Conservation (phyloP, 2,888 invertebrate species). For the Melanchra persicariae region DNA sequence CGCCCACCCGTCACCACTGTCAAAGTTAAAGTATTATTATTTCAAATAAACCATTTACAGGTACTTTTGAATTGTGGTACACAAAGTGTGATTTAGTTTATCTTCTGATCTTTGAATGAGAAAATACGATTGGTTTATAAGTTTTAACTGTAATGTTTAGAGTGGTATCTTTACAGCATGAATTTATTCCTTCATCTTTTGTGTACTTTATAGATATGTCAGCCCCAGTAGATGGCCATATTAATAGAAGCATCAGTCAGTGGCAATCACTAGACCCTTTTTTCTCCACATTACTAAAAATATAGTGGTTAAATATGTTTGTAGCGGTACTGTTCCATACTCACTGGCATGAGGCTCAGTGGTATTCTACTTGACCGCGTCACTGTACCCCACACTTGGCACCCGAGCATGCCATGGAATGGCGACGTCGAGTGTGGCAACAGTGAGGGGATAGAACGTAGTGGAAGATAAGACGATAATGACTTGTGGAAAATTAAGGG, state of each 20-base stretch:
- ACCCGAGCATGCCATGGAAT: conserved; percentile 53
- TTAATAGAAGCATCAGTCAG: not conserved
- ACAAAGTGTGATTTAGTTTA: not conserved
- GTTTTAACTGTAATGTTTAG: too few relatives aligned
- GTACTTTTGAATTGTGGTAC: too few relatives aligned
- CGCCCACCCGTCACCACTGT: too few relatives aligned
- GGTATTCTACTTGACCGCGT: conserved; percentile 62
- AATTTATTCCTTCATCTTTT: not conserved
- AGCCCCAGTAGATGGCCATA: not conserved
- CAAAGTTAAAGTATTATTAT: too few relatives aligned
- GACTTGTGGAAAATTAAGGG: not conserved
- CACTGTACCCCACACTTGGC: conserved; percentile 68
- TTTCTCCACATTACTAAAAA: too few relatives aligned
- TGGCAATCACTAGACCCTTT: not conserved
- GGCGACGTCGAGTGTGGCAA: conserved; percentile 61
- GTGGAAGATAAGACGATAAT: not conserved
- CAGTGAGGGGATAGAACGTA: conserved; percentile 54
- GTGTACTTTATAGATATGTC: not conserved
- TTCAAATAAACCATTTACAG: too few relatives aligned
- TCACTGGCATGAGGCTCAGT: conserved; percentile 40
- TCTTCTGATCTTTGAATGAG: not conserved
- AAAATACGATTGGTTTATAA: not conserved
- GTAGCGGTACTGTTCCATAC: conserved; percentile 63
- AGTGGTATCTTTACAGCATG: not conserved
- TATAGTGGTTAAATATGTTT: conserved; percentile 5